These are phyloP conservation scores for Argya squamiceps DNA, from an alignment of 2,797 vertebrate species.

Conservation along the genomic window DNA sequence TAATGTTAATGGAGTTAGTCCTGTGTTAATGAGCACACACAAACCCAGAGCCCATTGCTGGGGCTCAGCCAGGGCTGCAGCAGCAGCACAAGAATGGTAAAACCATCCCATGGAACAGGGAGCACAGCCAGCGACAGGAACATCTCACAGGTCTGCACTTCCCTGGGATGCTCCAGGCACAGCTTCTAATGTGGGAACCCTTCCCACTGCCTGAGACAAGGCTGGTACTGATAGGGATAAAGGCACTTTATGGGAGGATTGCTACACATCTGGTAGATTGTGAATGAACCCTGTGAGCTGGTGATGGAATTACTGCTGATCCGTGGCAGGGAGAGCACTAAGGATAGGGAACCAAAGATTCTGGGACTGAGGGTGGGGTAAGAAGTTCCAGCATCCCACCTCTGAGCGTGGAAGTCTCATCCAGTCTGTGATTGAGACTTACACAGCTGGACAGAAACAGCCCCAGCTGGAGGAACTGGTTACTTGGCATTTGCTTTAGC, in stretches of 20 bases:
- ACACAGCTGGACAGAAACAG: background rate
- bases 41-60: accelerated
- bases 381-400: background rate
- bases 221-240: background rate
- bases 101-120: accelerated
- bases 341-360: background rate
- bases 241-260: background rate
- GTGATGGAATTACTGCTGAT: background rate
- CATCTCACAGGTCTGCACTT: background rate
- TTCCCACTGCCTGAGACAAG: background rate
- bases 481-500: slow-evolving; percentile 65
- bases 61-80: background rate
- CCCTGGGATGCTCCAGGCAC: background rate
- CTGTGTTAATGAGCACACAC: accelerated
- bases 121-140: background rate
- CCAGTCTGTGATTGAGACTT: accelerated
- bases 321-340: accelerated
- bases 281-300: background rate
- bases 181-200: background rate
- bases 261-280: background rate
- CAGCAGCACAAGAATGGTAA: background rate
- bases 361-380: background rate
- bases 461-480: background rate
- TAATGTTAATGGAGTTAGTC: background rate
- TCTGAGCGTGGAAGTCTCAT: background rate